Evolutionary conservation across 2,797 vertebrate species (phyloP).

Genomic region (Erithacus rubecula): DNA sequence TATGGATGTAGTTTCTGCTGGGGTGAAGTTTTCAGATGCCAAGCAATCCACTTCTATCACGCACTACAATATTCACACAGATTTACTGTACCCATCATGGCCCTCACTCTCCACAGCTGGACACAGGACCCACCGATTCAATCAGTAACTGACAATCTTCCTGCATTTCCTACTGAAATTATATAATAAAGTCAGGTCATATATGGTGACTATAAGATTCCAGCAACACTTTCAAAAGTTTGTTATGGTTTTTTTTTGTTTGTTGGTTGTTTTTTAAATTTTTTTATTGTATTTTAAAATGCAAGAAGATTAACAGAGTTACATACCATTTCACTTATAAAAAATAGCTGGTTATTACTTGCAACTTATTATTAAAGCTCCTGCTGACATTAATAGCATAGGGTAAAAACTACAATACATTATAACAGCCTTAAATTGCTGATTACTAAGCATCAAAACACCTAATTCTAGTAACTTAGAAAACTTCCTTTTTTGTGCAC

Average conservation of each 20-base stretch:
- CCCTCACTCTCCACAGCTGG: not conserved
- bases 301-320: not conserved
- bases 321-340: not conserved
- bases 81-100: not conserved
- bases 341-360: not conserved
- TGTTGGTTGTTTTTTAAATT: no score
- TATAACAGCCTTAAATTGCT: not conserved
- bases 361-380: not conserved
- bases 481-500: not conserved
- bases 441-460: not conserved
- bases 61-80: not conserved
- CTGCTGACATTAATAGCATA: not conserved
- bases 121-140: not conserved
- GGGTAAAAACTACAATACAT: not conserved
- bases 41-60: not conserved
- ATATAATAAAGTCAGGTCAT: not conserved
- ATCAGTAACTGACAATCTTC: not conserved
- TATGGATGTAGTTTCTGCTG: not conserved
- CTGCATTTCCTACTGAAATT: not conserved
- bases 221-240: not conserved
- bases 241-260: no score
- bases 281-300: not conserved
- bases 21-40: not conserved
- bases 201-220: not conserved
- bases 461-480: not conserved